A percentile compares a stretch with the other conserved stretches of the same genome.
These are phyloP conservation scores for Calyptommatus sinebrachiatus DNA, from an alignment of 2,113 vertebrate species.

Conservation along the genomic window DNA sequence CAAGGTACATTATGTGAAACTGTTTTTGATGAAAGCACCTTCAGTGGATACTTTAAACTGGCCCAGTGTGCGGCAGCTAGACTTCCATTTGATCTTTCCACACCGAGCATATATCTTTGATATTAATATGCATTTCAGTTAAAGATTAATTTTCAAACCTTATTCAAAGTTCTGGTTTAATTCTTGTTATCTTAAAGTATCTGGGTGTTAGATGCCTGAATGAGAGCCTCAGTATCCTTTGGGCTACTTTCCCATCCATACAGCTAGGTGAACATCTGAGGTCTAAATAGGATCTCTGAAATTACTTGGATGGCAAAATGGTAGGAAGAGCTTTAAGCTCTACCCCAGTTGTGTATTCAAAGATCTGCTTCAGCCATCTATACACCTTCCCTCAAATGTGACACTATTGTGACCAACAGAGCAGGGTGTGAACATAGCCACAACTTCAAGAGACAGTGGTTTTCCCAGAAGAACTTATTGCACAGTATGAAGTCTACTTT, in stretches of 20 bases:
- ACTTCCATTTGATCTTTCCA: neutral
- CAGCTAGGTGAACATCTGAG: neutral
- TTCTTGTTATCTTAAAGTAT: neutral
- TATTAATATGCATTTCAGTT: neutral
- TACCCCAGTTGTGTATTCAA: too few relatives aligned
- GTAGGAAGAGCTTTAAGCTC: too few relatives aligned
- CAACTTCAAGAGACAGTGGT: too few relatives aligned
- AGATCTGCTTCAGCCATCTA: too few relatives aligned
- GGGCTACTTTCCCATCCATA: neutral
- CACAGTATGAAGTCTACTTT: too few relatives aligned
- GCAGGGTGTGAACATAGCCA: too few relatives aligned
- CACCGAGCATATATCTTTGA: neutral
- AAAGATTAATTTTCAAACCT: neutral
- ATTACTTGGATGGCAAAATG: too few relatives aligned
- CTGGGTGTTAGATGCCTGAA: neutral
- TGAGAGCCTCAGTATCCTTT: neutral
- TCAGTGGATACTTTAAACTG: neutral
- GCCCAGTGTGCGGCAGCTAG: neutral
- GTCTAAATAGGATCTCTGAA: too few relatives aligned
- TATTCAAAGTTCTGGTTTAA: neutral
- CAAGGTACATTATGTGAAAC: neutral
- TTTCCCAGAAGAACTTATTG: too few relatives aligned
- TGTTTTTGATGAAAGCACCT: neutral
- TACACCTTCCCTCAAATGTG: too few relatives aligned
- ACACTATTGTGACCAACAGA: too few relatives aligned